Conservation (phyloP, 2,797 vertebrate species). For the Sarcophilus harrisii region DNA sequence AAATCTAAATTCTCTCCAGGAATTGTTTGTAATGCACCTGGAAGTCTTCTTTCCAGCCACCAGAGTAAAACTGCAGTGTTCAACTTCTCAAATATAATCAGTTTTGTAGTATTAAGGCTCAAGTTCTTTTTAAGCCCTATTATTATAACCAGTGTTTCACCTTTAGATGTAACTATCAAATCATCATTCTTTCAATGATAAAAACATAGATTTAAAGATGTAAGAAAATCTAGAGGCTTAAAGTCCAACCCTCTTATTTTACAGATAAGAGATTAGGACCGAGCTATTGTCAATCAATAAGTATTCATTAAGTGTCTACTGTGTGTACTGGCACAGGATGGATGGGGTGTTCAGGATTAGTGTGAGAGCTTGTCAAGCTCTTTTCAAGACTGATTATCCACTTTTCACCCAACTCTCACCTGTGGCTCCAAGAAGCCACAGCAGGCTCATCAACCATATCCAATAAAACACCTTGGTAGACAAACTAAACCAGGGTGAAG, state of each 20-base stretch:
- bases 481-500: background rate
- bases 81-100: slow-evolving; percentile 57
- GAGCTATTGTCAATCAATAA: background rate
- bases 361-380: background rate
- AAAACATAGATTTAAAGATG: background rate
- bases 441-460: background rate
- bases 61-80: background rate
- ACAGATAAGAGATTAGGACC: background rate
- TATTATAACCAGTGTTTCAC: accelerated
- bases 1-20: slow-evolving; percentile 59
- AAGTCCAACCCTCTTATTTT: background rate
- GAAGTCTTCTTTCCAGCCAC: slow-evolving; percentile 59
- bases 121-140: slow-evolving; percentile 15
- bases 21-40: slow-evolving; percentile 65
- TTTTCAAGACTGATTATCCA: background rate
- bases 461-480: background rate
- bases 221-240: background rate
- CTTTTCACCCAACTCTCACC: background rate
- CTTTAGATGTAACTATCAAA: background rate
- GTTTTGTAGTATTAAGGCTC: background rate
- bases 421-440: background rate
- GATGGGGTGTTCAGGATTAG: background rate
- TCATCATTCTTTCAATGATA: background rate
- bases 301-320: background rate
- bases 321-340: background rate